phyloP scores from a whole-genome alignment of 1,140 invertebrate genomes.

The Pseudomyrmex cubaensis region DNA sequence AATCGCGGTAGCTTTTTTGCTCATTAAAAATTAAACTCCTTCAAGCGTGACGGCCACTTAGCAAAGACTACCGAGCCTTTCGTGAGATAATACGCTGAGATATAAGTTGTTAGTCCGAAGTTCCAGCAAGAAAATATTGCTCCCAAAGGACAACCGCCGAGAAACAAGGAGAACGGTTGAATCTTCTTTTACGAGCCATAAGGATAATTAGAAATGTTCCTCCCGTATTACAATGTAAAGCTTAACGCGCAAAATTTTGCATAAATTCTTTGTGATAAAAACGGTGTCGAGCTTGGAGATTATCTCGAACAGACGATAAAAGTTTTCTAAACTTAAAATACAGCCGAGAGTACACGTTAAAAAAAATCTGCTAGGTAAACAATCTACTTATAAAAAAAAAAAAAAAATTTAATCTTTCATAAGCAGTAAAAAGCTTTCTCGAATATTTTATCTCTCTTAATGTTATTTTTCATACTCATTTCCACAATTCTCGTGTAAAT shows the following conservation, averaged over 20 bases:
- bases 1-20: conserved; percentile 23
- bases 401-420: no score
- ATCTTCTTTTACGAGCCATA: conserved; percentile 38
- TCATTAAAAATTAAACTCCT: conserved; percentile 46
- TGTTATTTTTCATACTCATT: no score
- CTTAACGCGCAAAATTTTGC: not conserved
- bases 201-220: conserved; percentile 43
- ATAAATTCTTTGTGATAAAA: conserved; percentile 16
- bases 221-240: conserved; percentile 13
- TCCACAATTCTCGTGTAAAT: no score
- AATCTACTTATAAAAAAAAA: no score
- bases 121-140: conserved; percentile 28
- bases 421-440: no score
- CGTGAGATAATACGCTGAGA: conserved; percentile 34
- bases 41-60: conserved; percentile 21
- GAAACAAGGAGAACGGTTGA: not conserved
- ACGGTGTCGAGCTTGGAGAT: not conserved
- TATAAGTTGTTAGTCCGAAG: conserved; percentile 42
- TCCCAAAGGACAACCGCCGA: not conserved
- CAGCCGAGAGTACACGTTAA: not conserved
- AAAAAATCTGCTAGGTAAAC: no score
- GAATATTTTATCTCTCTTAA: no score
- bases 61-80: conserved; percentile 23
- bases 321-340: not conserved
- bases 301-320: conserved; percentile 1